These are phyloP conservation scores for Carapus acus DNA, from an alignment of 2,797 vertebrate species.

Conservation along the genomic window DNA sequence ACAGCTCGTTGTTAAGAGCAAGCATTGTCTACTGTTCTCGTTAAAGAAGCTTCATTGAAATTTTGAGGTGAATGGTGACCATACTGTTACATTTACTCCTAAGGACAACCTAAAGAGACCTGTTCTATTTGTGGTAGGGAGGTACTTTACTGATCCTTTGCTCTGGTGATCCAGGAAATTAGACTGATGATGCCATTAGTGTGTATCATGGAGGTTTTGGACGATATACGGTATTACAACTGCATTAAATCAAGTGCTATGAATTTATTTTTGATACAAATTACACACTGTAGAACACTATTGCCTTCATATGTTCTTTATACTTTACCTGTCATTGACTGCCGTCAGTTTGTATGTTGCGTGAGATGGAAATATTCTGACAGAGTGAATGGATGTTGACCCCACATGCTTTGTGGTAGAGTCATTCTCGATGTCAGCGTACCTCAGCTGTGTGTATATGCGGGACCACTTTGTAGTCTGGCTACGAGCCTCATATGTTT, in stretches of 20 bases:
- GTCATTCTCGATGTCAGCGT: background rate
- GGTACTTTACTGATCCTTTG: no score
- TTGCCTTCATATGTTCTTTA: constrained; percentile 25
- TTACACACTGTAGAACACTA: constrained; percentile 31
- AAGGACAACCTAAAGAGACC: constrained; percentile 15
- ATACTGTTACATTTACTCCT: constrained; percentile 24
- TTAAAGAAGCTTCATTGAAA: constrained; percentile 38
- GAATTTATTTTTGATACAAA: constrained; percentile 44
- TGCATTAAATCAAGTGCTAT: constrained; percentile 50
- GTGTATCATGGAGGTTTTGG: constrained; percentile 53
- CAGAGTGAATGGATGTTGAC: constrained; percentile 25
- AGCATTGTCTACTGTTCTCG: constrained; percentile 49
- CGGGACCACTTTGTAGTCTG: constrained; percentile 12
- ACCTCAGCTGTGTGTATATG: constrained; percentile 6
- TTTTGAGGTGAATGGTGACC: constrained; percentile 31
- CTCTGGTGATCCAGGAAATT: no score
- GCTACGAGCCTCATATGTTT: constrained; percentile 36
- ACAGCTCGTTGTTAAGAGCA: constrained; percentile 48
- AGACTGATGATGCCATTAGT: constrained; percentile 25
- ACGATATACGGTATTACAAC: no score
- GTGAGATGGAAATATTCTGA: constrained; percentile 30
- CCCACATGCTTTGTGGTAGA: constrained; percentile 1
- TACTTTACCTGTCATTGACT: constrained; percentile 18
- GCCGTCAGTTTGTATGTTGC: constrained; percentile 31
- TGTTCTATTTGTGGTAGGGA: no score